Conservation (phyloP, 2,113 vertebrate species). For the Piliocolobus tephrosceles region DNA sequence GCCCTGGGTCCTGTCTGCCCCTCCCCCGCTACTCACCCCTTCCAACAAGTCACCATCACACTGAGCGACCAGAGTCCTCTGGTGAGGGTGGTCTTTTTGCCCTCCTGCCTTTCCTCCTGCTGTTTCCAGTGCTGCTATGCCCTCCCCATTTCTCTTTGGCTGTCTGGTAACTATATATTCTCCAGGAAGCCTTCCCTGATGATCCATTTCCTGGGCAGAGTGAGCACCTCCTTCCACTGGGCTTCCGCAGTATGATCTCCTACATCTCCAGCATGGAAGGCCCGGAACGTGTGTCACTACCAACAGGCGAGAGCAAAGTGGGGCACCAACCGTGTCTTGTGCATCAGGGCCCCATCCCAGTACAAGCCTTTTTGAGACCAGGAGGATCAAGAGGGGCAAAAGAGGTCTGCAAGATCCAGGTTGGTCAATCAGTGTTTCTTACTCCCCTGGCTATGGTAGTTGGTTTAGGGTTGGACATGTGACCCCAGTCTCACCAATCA, state of each 20-base stretch:
- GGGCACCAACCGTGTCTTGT: rapidly evolving
- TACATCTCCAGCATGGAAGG: neutral
- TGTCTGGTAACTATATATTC: neutral
- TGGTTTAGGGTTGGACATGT: neutral
- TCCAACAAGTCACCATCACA: too few species aligned
- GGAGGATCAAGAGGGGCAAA: neutral
- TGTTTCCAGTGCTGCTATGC: neutral
- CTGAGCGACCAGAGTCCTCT: too few species aligned
- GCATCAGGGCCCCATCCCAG: neutral
- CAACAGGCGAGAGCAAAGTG: rapidly evolving
- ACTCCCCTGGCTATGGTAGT: too few species aligned
- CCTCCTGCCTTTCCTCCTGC: neutral
- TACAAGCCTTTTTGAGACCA: neutral
- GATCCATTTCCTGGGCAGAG: neutral
- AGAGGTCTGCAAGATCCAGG: too few species aligned
- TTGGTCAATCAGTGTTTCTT: neutral
- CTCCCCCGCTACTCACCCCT: too few species aligned
- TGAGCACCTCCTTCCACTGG: neutral
- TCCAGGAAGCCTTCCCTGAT: neutral
- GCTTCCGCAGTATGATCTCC: neutral
- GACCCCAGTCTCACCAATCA: neutral
- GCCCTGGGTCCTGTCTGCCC: neutral
- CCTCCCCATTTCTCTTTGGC: neutral
- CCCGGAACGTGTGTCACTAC: too few species aligned
- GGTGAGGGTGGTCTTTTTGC: neutral